Percentiles rank a stretch among this genome's conserved stretches.
Conservation (phyloP, 2,888 invertebrate species). For the Sphinx pinastri region DNA sequence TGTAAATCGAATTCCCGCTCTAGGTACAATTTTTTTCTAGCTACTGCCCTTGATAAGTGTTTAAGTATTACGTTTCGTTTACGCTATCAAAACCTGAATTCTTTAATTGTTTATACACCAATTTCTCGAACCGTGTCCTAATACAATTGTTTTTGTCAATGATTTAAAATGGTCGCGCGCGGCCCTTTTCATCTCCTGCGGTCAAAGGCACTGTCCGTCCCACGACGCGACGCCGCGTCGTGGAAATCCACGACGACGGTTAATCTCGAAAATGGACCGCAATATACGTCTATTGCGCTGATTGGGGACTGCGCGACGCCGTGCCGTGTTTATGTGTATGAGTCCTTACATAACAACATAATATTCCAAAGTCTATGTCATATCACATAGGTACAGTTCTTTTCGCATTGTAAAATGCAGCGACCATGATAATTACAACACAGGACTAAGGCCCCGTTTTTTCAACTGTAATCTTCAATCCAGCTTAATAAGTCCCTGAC, state of each 20-base stretch:
- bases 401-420: constrained; percentile 44
- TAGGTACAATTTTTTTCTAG: too few relatives aligned
- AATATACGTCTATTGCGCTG: too few relatives aligned
- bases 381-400: constrained; percentile 39
- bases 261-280: too few relatives aligned
- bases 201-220: constrained; percentile 78
- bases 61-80: background rate
- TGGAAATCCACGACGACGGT: too few relatives aligned
- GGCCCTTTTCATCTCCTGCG: constrained; percentile 78
- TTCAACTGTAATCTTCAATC: too few relatives aligned
- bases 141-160: constrained; percentile 84
- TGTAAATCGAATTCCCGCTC: too few relatives aligned
- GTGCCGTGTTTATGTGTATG: too few relatives aligned
- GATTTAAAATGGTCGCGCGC: constrained; percentile 82
- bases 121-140: constrained; percentile 76
- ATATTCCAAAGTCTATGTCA: constrained; percentile 48
- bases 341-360: constrained; percentile 39
- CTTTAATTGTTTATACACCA: constrained; percentile 78
- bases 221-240: too few relatives aligned
- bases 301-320: too few relatives aligned
- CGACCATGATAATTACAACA: constrained; percentile 80
- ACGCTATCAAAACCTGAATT: constrained; percentile 59
- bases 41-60: too few relatives aligned
- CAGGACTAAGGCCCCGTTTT: too few relatives aligned
- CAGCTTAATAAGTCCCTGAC: too few relatives aligned